A percentile compares a stretch with the other conserved stretches of the same genome.
Evolutionary conservation across 2,888 invertebrate species (phyloP).

Genomic region (Lithophane ornitopus): DNA sequence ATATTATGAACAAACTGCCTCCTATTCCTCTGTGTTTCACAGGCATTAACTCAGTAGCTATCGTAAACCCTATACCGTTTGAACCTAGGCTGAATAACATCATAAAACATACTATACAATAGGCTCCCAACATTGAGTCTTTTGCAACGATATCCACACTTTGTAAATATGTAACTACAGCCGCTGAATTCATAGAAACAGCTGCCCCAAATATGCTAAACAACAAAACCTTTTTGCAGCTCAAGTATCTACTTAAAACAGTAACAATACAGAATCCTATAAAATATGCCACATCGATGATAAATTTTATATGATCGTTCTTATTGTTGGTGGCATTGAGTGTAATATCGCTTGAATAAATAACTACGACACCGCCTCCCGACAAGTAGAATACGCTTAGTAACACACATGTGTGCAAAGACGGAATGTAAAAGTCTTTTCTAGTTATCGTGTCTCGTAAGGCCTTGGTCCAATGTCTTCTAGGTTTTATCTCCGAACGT

Average conservation of each 20-base stretch:
- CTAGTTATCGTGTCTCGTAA: slow-evolving; percentile 11
- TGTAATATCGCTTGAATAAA: slow-evolving; percentile 35
- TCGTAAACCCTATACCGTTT: slow-evolving; percentile 21
- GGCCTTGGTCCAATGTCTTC: neutral
- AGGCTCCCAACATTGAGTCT: slow-evolving; percentile 42
- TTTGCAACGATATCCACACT: slow-evolving; percentile 8
- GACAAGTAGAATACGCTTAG: slow-evolving; percentile 23
- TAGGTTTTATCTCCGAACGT: neutral
- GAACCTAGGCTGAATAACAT: slow-evolving; percentile 12
- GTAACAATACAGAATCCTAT: slow-evolving; percentile 19
- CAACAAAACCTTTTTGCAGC: slow-evolving; percentile 31
- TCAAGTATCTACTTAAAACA: slow-evolving; percentile 2
- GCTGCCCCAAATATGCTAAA: slow-evolving; percentile 23
- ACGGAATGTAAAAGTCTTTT: slow-evolving; percentile 32
- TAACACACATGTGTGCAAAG: slow-evolving; percentile 21
- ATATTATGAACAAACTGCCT: slow-evolving; percentile 12
- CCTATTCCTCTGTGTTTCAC: slow-evolving; percentile 36
- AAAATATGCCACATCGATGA: slow-evolving; percentile 19
- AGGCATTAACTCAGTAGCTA: slow-evolving; percentile 33
- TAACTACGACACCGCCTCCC: slow-evolving; percentile 20
- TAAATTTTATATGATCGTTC: slow-evolving; percentile 36
- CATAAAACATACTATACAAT: slow-evolving; percentile 12
- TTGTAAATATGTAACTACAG: slow-evolving; percentile 22
- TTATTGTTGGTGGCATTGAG: slow-evolving; percentile 28
- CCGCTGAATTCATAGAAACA: slow-evolving; percentile 14